Percentiles rank a stretch among this genome's conserved stretches.
Evolutionary conservation across 2,113 vertebrate species (phyloP).

Genomic region (Podarcis muralis): DNA sequence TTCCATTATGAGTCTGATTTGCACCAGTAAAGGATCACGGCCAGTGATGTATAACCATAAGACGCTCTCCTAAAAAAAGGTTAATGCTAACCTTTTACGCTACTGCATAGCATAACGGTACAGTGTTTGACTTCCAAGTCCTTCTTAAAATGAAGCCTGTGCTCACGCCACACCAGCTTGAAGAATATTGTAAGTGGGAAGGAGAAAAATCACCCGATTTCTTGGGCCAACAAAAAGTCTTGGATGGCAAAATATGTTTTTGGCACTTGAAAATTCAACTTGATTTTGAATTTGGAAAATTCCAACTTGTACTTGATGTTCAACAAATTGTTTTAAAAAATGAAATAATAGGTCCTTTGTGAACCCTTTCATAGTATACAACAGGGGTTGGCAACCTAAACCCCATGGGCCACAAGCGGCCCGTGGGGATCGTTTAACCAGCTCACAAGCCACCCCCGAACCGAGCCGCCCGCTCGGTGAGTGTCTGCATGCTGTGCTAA

Average conservation of each 20-base stretch:
- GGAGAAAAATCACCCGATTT: neutral
- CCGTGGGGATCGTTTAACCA: too few species aligned
- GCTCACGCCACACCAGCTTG: neutral
- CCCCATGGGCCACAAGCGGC: too few species aligned
- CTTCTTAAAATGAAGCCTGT: conserved; percentile 26
- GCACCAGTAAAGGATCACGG: conserved; percentile 36
- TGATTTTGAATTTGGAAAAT: too few species aligned
- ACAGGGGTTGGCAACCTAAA: too few species aligned
- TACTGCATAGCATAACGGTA: neutral
- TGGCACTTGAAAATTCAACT: neutral
- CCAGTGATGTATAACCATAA: conserved; percentile 25
- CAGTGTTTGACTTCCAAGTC: conserved; percentile 3
- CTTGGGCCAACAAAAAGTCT: neutral
- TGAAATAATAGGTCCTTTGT: neutral
- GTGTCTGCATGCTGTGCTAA: too few species aligned
- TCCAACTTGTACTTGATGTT: neutral
- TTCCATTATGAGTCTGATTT: neutral
- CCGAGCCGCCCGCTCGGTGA: too few species aligned
- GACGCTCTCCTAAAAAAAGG: conserved; percentile 11
- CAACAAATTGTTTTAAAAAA: neutral
- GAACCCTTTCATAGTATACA: neutral
- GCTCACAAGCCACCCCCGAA: too few species aligned
- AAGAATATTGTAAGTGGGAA: neutral
- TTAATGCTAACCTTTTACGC: conserved; percentile 31
- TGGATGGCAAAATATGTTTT: neutral